Conservation (phyloP, 2,113 vertebrate genomes). For the Lophura nycthemera region DNA sequence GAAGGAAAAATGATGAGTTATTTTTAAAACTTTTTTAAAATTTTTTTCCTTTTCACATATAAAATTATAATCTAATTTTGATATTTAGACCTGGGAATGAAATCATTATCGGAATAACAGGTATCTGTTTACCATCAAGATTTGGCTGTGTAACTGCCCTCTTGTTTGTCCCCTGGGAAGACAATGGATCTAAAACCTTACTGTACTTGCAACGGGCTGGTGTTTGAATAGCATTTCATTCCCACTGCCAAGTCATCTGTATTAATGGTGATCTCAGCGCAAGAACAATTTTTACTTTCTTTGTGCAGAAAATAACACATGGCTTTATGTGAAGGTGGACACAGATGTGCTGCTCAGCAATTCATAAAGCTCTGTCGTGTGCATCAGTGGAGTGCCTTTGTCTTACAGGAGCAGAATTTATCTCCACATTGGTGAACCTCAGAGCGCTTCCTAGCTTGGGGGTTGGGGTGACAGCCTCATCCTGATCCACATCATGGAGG, state of each 20-base stretch:
- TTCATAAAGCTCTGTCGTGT: background rate
- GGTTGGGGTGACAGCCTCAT: background rate
- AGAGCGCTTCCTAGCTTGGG: background rate
- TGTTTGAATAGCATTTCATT: conserved; percentile 43
- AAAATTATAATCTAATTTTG: conserved; percentile 69
- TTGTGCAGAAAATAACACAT: background rate
- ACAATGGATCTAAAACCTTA: conserved; percentile 40
- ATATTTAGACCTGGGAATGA: conserved; percentile 61
- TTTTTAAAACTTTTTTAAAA: conserved; percentile 37
- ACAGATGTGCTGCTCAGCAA: background rate
- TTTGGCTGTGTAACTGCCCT: conserved; percentile 31
- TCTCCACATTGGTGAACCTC: background rate
- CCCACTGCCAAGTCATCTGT: background rate
- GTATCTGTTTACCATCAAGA: conserved; percentile 44
- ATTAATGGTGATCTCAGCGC: background rate
- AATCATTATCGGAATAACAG: conserved; percentile 41
- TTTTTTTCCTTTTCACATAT: conserved; percentile 55
- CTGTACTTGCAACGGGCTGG: background rate
- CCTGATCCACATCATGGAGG: background rate
- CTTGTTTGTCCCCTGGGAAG: conserved; percentile 39
- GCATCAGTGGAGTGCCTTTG: background rate
- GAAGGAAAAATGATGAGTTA: background rate
- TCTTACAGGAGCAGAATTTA: background rate
- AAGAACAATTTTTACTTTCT: background rate
- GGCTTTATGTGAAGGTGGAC: background rate